Conservation (phyloP, 1,140 invertebrate genomes). For the Forficula auricularia region DNA sequence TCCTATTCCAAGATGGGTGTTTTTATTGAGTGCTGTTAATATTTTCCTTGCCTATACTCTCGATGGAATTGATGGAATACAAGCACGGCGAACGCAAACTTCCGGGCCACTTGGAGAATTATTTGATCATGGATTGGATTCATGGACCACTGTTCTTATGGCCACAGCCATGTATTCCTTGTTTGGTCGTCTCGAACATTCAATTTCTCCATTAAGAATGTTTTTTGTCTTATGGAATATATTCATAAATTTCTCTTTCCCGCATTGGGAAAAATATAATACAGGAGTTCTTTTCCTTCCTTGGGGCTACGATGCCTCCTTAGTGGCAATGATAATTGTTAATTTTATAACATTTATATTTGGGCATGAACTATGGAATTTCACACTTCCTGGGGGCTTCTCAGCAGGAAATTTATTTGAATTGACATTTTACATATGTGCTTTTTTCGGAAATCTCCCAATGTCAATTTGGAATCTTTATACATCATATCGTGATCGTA, state of each 20-base stretch:
- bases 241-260: slow-evolving; percentile 78
- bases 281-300: slow-evolving; percentile 87
- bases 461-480: slow-evolving; percentile 62
- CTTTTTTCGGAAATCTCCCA: slow-evolving; percentile 66
- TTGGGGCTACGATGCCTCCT: slow-evolving; percentile 91
- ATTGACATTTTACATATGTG: slow-evolving; percentile 63
- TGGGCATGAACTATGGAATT: slow-evolving; percentile 69
- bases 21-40: slow-evolving; percentile 65
- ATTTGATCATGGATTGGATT: slow-evolving; percentile 98
- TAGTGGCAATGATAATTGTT: slow-evolving; percentile 44
- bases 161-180: slow-evolving; percentile 82
- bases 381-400: slow-evolving; percentile 46
- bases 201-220: slow-evolving; percentile 20
- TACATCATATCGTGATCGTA: slow-evolving; percentile 56
- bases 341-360: slow-evolving; percentile 49
- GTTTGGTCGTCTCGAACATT: slow-evolving; percentile 55
- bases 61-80: slow-evolving; percentile 98
- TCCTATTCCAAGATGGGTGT: slow-evolving; percentile 63
- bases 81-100: slow-evolving; percentile 82
- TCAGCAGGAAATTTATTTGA: slow-evolving; percentile 64
- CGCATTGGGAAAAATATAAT: slow-evolving; percentile 97
- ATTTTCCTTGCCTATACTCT: slow-evolving; percentile 89
- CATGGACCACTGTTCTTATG: slow-evolving; percentile 83
- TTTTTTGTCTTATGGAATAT: slow-evolving; percentile 78
- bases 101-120: slow-evolving; percentile 88